Base-by-base conservation (phyloP, 2,113 vertebrate genomes). In the Acrocephalus arundinaceus region DNA sequence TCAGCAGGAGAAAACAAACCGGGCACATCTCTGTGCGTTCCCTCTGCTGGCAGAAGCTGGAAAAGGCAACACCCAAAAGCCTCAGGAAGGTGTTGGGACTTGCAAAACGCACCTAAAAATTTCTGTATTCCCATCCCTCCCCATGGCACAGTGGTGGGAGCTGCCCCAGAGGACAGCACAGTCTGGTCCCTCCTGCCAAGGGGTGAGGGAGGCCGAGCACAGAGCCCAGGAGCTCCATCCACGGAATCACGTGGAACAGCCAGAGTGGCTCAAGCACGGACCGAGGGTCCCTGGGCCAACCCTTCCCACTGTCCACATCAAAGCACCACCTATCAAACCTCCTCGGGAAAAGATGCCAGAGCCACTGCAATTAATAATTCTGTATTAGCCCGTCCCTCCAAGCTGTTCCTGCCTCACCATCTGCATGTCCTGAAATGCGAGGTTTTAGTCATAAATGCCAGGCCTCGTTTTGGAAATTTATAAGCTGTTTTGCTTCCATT, bases 381-480 rank as follows among this genome's bases (percentile, higher is more conserved):
- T 2, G 0, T 92, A 96, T 95, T 95, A 97, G 96, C 83, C 96
- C 94, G 3, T 41, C 96, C 96, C 76, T 95, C 80, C 96, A 96
- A 97, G 96, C 96, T 97, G 96, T 97, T 97, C 89, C 89, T 92
- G 61, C 86, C 73, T 25, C 77, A 46, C 96, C 96, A 97, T 97
- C 96, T 97, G 95, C 93, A 81, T 74, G 91, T 95, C 96, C 96
- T 31, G 65, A 95, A 97, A 95, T 67, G 79, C 11, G 48, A 97
- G 90, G 79, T 80, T 96, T 96, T 96, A 96, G 94, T 96, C 94
- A 97, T 96, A 97, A 96, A 96, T 96, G 96, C 94, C 96, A 96
- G 93, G 90, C 90, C 88, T 95, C 76, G 0, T 86, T 74, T 72
- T 62, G 94, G 90, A 97, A 87, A 86, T 85, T 52, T 63, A 45